Evolutionary conservation across 2,797 vertebrate genomes (phyloP), one percentile per base, ranked within the genome.

Genomic region (Delichon dasypus): DNA sequence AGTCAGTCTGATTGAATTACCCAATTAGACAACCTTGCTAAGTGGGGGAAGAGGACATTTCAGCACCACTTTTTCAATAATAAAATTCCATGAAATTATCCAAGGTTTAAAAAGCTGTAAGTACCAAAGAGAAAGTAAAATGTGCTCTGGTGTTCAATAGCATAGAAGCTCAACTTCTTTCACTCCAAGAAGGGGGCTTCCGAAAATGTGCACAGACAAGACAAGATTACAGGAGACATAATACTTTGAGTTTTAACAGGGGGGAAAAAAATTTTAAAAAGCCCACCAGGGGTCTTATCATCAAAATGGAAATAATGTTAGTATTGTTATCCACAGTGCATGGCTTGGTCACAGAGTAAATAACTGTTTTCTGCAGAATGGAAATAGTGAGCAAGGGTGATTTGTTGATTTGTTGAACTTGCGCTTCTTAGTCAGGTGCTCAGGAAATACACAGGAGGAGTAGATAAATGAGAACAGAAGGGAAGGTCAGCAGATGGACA

Each of bases 1-100:
- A 90, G 45, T 82, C 21, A 47, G 70, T n/a, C 50, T 88, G 82
- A 96, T 94, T 93, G 71, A 84, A 81, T 96, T 96, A 96, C 38
- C 26, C 67, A 51, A 18, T 95, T 95, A 94, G 34, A 29, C 62
- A 81, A 26, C 45, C 30, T 87, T 14, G 21, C 47, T 73, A 72
- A 90, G 29, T 14, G 9, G 34, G n/a, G 27, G 12, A 50, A 36
- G 34, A 78, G 11, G 29, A 87, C 32, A 38, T 78, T 89, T 93
- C 68, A 73, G 44, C 20, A 70, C 51, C 19, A 14, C 17, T 79
- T 80, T 80, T 89, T 68, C 51, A 82, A 18, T 71, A 75, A 51
- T 64, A 89, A 88, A 83, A 83, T 85, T 67, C 70, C 4, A 7
- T 57, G 0, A 80, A 81, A 57, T 60, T 73, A 19, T 72, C 36